Evolutionary conservation across 92 coral and sea anemone species (phyloP), one percentile per base, ranked within the genome.

Genomic region (Metridium senile): DNA sequence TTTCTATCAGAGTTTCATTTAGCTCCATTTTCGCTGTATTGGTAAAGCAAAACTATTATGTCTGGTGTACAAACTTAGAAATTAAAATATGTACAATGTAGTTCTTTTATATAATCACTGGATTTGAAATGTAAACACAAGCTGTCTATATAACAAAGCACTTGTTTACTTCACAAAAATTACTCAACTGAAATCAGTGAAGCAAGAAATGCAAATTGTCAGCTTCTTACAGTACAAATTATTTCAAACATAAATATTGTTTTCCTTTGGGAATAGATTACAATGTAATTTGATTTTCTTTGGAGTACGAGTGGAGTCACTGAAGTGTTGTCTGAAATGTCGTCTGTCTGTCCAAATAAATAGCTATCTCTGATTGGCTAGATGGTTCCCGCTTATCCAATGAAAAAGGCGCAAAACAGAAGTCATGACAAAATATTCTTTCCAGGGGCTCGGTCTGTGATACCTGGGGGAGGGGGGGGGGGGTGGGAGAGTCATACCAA

Each of bases 281-380:
- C 23, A 54, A 21, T 54, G 4, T 54, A 54, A 54, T 54, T 54
- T 54, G 13, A 3, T 21, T 54, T 20, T 22, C 66, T 22, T 59
- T 23, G 11, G 59, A 54, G 3, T 54, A 7, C 7, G 16, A 13
- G 20, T 54, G 3, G 23, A 13, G 4, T 54, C 9, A 13, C 59
- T 54, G 16, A 10, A 54, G 59, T 54, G 17, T 3, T 13, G 21
- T 13, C 59, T 54, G 3, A 54, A 13, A 54, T 59, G 3, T 59
- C 66, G 66, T 59, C 66, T 59, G 61, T 54, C 61, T 54, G 61
- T 54, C 13, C 61, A 54, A 54, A 54, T 9, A 21, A 6, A 59
- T 26, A 8, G 29, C 65, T 59, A 11, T 59, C 28, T 1, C 65
- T 59, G 65, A 59, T 59, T 59, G 65, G 65, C 22, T 26, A 26